phyloP scores from a whole-genome alignment of 2,113 vertebrate species.

The Panthera tigris region DNA sequence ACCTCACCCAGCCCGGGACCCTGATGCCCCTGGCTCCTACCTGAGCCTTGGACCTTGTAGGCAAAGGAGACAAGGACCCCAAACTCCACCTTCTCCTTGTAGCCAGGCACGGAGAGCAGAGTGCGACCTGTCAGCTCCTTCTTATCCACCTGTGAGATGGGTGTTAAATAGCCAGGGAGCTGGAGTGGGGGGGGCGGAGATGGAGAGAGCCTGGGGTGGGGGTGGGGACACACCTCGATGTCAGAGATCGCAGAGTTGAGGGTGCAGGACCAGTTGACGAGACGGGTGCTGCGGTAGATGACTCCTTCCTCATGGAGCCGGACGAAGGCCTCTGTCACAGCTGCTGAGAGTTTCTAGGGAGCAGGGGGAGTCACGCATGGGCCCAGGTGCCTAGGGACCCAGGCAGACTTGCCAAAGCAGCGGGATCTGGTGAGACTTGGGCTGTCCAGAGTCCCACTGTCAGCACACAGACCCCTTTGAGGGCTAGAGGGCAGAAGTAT shows the following conservation, averaged over 20 bases:
- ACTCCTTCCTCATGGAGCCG: slow-evolving; percentile 89
- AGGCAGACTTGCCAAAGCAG: neutral
- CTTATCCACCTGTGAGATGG: slow-evolving; percentile 91
- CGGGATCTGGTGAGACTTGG: neutral
- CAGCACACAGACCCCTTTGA: neutral
- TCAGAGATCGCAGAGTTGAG: slow-evolving; percentile 94
- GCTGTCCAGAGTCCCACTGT: neutral
- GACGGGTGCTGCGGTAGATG: slow-evolving; percentile 90
- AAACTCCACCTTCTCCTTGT: slow-evolving; percentile 94
- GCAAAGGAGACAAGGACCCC: slow-evolving; percentile 93
- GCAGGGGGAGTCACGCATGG: neutral
- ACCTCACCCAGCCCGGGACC: neutral
- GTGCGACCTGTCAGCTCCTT: slow-evolving; percentile 91
- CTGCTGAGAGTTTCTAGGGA: slow-evolving; percentile 86
- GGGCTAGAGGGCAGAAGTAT: neutral
- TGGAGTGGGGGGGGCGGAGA: neutral
- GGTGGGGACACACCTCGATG: slow-evolving; percentile 88
- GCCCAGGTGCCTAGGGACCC: neutral
- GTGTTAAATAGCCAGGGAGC: neutral
- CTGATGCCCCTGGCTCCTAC: slow-evolving; percentile 71
- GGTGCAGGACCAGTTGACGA: slow-evolving; percentile 95
- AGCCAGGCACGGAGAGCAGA: slow-evolving; percentile 92
- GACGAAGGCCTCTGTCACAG: slow-evolving; percentile 92
- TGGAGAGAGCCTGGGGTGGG: too few species aligned
- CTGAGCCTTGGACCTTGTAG: slow-evolving; percentile 91